A percentile compares a stretch with the other conserved stretches of the same genome.
phyloP scores from a whole-genome alignment of 1,140 invertebrate genomes.

The Phocides pigmalion region DNA sequence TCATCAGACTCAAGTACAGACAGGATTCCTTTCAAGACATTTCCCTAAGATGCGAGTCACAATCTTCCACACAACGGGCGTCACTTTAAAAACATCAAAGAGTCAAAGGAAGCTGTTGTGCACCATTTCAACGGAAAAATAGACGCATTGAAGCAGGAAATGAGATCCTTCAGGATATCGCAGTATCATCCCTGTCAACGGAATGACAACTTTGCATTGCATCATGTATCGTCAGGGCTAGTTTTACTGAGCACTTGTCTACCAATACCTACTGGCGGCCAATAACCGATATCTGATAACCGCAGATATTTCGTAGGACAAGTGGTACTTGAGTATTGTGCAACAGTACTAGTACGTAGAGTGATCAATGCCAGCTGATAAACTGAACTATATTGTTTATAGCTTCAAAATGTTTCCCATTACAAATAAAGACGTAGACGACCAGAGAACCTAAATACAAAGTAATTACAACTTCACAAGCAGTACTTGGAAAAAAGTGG shows the following conservation, averaged over 20 bases:
- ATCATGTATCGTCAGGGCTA: neutral
- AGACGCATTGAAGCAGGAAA: slow-evolving; percentile 65
- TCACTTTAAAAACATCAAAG: slow-evolving; percentile 56
- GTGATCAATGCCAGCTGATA: neutral
- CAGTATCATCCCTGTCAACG: neutral
- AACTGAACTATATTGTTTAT: neutral
- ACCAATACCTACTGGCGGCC: neutral
- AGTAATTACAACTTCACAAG: no score
- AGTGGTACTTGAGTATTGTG: neutral
- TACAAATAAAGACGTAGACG: neutral
- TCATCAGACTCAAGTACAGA: neutral
- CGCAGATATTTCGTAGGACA: neutral
- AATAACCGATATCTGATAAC: neutral
- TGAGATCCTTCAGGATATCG: slow-evolving; percentile 46
- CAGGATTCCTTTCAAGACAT: slow-evolving; percentile 13
- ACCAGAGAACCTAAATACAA: no score
- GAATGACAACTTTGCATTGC: neutral
- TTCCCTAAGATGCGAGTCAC: slow-evolving; percentile 9
- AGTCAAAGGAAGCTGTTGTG: slow-evolving; percentile 62
- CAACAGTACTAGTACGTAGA: neutral
- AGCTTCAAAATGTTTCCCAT: no score
- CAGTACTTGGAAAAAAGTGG: neutral
- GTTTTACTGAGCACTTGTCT: neutral
- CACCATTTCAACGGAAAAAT: slow-evolving; percentile 61
- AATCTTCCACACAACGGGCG: slow-evolving; percentile 34